A percentile compares a stretch with the other conserved stretches of the same genome.
Evolutionary conservation across 1,140 invertebrate species (phyloP).

Genomic region (Tetragonula clypearis): DNA sequence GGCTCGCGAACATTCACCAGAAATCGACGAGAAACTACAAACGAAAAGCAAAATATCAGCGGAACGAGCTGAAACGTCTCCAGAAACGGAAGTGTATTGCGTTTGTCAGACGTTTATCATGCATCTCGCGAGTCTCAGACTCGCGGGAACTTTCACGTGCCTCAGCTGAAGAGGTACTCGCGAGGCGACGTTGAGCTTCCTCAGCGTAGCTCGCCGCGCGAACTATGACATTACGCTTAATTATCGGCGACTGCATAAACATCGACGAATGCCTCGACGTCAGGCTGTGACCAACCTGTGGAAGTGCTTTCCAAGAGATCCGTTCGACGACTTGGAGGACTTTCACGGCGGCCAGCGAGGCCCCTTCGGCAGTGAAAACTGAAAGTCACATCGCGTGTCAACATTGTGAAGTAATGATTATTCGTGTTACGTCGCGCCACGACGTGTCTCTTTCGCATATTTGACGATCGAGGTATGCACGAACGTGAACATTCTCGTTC

Average conservation of each 20-base stretch:
- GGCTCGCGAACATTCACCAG: too few species aligned
- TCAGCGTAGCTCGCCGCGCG: neutral
- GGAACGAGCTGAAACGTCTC: neutral
- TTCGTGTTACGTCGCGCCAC: constrained; percentile 25
- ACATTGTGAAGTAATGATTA: constrained; percentile 43
- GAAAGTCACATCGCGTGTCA: constrained; percentile 61
- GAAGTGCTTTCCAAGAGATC: constrained; percentile 53
- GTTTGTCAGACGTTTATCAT: neutral
- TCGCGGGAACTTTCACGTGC: constrained; percentile 35
- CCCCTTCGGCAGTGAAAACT: constrained; percentile 39
- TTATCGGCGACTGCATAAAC: constrained; percentile 44
- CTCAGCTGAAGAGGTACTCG: neutral
- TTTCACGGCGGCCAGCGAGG: constrained; percentile 48
- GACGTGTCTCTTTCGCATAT: constrained; percentile 15
- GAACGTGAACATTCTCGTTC: neutral
- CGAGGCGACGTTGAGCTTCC: constrained; percentile 7
- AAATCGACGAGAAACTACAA: neutral
- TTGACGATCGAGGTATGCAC: constrained; percentile 2
- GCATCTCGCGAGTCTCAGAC: neutral
- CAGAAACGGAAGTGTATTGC: neutral
- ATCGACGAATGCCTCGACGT: constrained; percentile 34
- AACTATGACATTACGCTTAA: constrained; percentile 44
- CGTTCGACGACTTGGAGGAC: constrained; percentile 51
- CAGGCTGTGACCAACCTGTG: neutral
- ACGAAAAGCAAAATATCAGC: neutral